Percentiles rank a stretch among this genome's conserved stretches.
Conservation (phyloP, 2,113 vertebrate species). For the Trochalopteron elliotii region DNA sequence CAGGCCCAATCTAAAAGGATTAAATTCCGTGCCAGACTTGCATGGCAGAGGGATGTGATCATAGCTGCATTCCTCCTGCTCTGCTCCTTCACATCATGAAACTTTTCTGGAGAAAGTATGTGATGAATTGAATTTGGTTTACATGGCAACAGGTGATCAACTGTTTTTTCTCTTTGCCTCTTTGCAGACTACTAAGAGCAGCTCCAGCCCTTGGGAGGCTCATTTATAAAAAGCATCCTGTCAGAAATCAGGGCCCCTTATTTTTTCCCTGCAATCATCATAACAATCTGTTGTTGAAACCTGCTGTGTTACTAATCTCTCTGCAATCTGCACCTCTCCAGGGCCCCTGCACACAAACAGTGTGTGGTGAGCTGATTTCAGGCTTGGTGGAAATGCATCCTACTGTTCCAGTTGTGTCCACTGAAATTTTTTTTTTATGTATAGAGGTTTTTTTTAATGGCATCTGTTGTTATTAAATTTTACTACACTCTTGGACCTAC, state of each 20-base stretch:
- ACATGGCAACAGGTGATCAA: constrained; percentile 28
- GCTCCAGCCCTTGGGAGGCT: not conserved
- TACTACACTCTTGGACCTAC: not conserved
- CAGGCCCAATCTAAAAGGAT: not conserved
- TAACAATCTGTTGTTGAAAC: not conserved
- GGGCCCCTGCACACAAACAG: not conserved
- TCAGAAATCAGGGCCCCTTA: not conserved
- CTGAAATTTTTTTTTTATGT: not conserved
- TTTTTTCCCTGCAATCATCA: not conserved
- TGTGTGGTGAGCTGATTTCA: not conserved
- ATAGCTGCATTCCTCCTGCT: not conserved
- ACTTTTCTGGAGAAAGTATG: not conserved
- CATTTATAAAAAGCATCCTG: not conserved
- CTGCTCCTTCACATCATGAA: not conserved
- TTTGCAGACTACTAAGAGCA: not conserved
- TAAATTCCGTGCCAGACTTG: not conserved
- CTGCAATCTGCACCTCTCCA: not conserved
- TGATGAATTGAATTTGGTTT: not conserved
- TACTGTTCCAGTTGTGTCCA: not conserved
- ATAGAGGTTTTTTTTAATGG: not conserved
- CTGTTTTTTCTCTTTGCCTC: not conserved
- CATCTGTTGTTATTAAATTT: constrained; percentile 3
- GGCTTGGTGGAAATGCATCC: not conserved
- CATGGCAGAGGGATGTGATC: not conserved
- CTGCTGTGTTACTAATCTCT: not conserved